phyloP scores from a whole-genome alignment of 2,888 invertebrate species.

The Periphyllus acericola region DNA sequence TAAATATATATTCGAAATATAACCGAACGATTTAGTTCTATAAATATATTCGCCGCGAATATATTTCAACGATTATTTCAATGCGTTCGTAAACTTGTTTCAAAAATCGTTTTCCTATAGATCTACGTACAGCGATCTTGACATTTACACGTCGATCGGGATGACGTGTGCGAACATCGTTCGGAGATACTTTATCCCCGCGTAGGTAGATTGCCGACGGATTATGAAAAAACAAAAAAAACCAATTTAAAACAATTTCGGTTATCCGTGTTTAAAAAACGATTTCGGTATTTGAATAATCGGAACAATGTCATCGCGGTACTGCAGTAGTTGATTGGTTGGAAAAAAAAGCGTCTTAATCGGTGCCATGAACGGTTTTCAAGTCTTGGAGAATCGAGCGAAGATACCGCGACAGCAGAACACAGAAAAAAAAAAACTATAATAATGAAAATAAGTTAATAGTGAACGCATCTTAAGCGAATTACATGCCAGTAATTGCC shows the following conservation, averaged over 20 bases:
- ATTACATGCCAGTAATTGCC: slow-evolving; percentile 13
- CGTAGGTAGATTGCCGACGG: too few species aligned
- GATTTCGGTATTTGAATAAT: neutral
- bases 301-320: neutral
- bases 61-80: neutral
- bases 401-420: neutral
- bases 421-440: neutral
- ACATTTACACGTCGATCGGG: neutral
- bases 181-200: neutral
- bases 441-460: neutral
- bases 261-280: too few species aligned
- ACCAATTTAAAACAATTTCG: too few species aligned
- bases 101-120: neutral
- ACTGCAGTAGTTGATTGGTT: neutral
- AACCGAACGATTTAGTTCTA: neutral
- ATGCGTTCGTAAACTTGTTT: neutral
- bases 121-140: neutral
- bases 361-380: neutral
- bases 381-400: neutral
- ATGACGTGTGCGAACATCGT: neutral
- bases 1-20: neutral
- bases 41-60: slow-evolving; percentile 1
- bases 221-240: too few species aligned
- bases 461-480: slow-evolving; percentile 14
- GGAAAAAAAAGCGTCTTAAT: neutral